Conservation (phyloP, 2,888 invertebrate genomes). For the Gastracanthus pulcherrimus region DNA sequence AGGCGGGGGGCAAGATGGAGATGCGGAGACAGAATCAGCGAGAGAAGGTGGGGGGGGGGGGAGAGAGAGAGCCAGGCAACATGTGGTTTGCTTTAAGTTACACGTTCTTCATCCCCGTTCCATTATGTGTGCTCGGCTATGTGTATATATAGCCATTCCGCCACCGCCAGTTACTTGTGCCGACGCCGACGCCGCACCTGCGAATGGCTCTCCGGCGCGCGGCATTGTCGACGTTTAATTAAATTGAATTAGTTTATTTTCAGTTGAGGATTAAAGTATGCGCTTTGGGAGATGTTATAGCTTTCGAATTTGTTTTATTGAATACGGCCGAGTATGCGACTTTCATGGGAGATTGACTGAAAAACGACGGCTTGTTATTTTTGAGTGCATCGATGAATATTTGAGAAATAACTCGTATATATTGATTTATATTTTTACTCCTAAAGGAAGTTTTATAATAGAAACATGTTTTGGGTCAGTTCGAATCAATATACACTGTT, state of each 20-base stretch:
- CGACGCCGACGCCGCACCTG: slow-evolving; percentile 21
- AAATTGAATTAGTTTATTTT: slow-evolving; percentile 51
- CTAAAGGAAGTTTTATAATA: no score
- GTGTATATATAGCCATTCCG: neutral
- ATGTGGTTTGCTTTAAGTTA: slow-evolving; percentile 68
- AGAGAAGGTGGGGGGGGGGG: slow-evolving; percentile 52
- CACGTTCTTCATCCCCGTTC: slow-evolving; percentile 56
- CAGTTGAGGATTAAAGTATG: slow-evolving; percentile 31
- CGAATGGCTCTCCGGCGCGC: slow-evolving; percentile 25
- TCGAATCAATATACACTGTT: no score
- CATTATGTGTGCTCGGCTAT: slow-evolving; percentile 22
- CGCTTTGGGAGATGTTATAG: neutral
- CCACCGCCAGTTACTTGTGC: neutral
- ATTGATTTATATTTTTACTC: no score
- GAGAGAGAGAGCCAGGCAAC: slow-evolving; percentile 63
- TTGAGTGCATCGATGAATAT: no score
- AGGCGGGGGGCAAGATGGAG: slow-evolving; percentile 20
- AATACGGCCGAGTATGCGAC: no score
- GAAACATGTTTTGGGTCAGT: no score
- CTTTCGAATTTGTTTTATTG: slow-evolving; percentile 5
- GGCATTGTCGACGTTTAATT: slow-evolving; percentile 46
- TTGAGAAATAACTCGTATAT: no score
- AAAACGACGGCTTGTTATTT: no score
- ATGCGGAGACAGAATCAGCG: slow-evolving; percentile 23
- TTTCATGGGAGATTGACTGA: no score